phyloP scores from a whole-genome alignment of 2,113 vertebrate genomes.

The Anser brachyrhynchus region DNA sequence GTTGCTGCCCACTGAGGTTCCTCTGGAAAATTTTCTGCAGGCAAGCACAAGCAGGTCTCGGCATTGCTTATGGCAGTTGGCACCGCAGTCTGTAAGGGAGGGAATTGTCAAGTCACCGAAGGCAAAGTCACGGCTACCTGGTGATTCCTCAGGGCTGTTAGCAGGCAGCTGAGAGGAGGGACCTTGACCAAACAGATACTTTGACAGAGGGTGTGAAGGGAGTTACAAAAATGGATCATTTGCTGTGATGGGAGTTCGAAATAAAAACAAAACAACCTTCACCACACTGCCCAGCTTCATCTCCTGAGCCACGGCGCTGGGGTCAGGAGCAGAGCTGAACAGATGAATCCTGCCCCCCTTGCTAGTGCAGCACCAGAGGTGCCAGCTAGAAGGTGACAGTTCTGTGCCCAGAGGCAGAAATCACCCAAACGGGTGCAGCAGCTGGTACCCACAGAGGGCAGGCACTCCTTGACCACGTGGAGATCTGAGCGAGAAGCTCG shows the following conservation, averaged over 20 bases:
- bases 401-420: not conserved
- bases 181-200: not conserved
- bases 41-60: slow-evolving; percentile 93
- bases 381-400: not conserved
- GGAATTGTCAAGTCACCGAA: not conserved
- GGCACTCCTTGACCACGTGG: not conserved
- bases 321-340: not conserved
- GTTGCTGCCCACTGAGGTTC: slow-evolving; percentile 82
- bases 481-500: not conserved
- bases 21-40: slow-evolving; percentile 89
- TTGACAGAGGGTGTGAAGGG: not conserved
- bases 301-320: not conserved
- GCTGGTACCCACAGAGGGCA: not conserved
- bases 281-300: not conserved
- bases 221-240: not conserved
- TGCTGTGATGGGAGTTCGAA: not conserved
- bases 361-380: not conserved
- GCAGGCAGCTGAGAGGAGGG: not conserved
- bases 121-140: not conserved
- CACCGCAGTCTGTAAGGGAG: slow-evolving; percentile 88
- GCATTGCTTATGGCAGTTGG: slow-evolving; percentile 98
- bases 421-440: not conserved
- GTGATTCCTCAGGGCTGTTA: not conserved
- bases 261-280: not conserved
- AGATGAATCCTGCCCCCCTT: not conserved